Percentiles rank a stretch among this genome's conserved stretches.
Evolutionary conservation across 2,113 vertebrate species (phyloP).

Genomic region (Actenoides hombroni): DNA sequence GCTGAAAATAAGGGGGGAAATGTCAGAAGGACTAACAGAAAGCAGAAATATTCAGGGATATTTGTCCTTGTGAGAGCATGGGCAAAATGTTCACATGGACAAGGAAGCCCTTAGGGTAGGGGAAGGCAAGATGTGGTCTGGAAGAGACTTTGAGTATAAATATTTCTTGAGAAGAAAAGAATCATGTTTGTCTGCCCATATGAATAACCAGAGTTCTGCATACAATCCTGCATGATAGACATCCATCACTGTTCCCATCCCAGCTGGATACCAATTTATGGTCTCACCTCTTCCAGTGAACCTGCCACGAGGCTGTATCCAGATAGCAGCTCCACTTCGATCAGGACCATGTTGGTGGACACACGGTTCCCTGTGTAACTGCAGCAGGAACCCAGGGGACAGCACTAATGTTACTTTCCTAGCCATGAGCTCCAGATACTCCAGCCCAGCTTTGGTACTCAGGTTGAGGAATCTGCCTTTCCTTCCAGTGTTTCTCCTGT

Average conservation of each 20-base stretch:
- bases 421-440: slow-evolving; percentile 1
- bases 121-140: not conserved
- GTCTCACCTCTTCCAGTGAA: slow-evolving; percentile 59
- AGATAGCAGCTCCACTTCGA: slow-evolving; percentile 61
- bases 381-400: slow-evolving; percentile 45
- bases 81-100: not conserved
- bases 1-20: not conserved
- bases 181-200: not conserved
- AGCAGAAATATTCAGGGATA: not conserved
- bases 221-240: not conserved
- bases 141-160: not conserved
- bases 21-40: not conserved
- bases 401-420: slow-evolving; percentile 42
- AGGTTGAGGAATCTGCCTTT: not conserved
- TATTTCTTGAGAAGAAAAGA: not conserved
- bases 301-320: slow-evolving; percentile 45
- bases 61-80: not conserved
- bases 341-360: slow-evolving; percentile 64
- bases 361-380: slow-evolving; percentile 57
- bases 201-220: not conserved
- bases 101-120: not conserved
- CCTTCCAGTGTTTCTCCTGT: slow-evolving; percentile 2
- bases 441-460: not conserved
- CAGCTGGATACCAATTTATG: not conserved
- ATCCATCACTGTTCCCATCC: not conserved